These are phyloP conservation scores for Hypomecis atomaria DNA, from an alignment of 2,888 invertebrate genomes.

Conservation along the genomic window DNA sequence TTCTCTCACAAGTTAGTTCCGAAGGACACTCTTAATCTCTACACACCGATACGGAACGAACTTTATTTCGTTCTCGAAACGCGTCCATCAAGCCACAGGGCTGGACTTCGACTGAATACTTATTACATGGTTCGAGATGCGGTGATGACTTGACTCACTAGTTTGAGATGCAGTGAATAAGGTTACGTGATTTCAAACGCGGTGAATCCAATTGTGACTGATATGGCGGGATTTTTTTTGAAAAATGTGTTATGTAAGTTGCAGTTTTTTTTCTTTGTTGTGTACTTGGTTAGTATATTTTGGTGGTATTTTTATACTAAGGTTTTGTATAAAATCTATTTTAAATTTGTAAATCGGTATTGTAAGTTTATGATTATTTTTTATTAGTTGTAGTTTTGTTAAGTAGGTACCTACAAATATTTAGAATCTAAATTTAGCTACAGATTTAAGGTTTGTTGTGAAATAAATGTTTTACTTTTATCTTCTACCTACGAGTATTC, in stretches of 20 bases:
- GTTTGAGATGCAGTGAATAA: constrained; percentile 14
- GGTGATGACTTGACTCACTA: constrained; percentile 16
- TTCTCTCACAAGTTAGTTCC: constrained; percentile 6
- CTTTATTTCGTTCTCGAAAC: constrained; percentile 21
- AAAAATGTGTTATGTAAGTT: background rate
- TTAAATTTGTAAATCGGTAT: no score
- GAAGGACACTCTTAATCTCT: constrained; percentile 2
- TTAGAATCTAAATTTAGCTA: no score
- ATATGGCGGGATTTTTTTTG: background rate
- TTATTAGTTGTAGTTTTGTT: no score
- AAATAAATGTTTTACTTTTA: no score
- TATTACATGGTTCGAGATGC: constrained; percentile 20
- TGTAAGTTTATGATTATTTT: no score
- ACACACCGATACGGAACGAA: background rate
- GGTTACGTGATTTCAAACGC: background rate
- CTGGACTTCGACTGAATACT: constrained; percentile 26
- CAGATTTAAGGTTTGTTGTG: no score
- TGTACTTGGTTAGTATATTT: background rate
- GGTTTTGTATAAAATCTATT: no score
- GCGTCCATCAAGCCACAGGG: constrained; percentile 22
- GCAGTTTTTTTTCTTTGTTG: background rate
- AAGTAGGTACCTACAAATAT: no score
- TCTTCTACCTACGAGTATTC: no score
- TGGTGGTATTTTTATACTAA: no score
- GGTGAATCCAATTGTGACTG: background rate